Percentiles rank a stretch among this genome's conserved stretches.
Conservation (phyloP, 2,888 invertebrate species). For the Congeria kusceri region DNA sequence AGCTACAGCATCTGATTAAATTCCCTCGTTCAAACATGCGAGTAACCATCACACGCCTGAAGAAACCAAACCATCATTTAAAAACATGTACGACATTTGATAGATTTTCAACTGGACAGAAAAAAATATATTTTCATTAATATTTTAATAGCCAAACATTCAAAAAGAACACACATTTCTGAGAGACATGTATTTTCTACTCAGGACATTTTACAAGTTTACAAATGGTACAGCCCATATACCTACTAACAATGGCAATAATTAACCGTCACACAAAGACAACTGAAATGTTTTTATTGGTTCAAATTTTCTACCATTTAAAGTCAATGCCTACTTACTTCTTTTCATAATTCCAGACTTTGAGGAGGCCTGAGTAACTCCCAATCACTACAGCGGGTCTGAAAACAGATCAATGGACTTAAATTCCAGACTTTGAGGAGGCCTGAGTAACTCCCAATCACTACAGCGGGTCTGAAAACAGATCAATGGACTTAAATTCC, state of each 20-base stretch:
- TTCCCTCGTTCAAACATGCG: constrained; percentile 80
- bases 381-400: constrained; percentile 84
- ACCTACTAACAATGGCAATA: no score
- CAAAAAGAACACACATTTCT: no score
- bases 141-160: no score
- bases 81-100: no score
- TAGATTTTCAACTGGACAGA: no score
- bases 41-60: constrained; percentile 79
- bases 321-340: constrained; percentile 76
- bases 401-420: constrained; percentile 48
- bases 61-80: neutral
- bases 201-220: no score
- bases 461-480: constrained; percentile 81
- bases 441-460: constrained; percentile 84
- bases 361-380: constrained; percentile 83
- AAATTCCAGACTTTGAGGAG: constrained; percentile 84
- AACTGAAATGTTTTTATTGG: no score
- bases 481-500: constrained; percentile 77
- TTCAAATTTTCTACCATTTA: neutral
- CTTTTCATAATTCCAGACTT: constrained; percentile 84
- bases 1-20: constrained; percentile 81
- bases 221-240: no score
- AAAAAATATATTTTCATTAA: no score
- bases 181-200: no score
- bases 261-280: no score